Evolutionary conservation across 2,888 invertebrate genomes (phyloP), one percentile per base, ranked within the genome.

Genomic region (Spodoptera exigua): DNA sequence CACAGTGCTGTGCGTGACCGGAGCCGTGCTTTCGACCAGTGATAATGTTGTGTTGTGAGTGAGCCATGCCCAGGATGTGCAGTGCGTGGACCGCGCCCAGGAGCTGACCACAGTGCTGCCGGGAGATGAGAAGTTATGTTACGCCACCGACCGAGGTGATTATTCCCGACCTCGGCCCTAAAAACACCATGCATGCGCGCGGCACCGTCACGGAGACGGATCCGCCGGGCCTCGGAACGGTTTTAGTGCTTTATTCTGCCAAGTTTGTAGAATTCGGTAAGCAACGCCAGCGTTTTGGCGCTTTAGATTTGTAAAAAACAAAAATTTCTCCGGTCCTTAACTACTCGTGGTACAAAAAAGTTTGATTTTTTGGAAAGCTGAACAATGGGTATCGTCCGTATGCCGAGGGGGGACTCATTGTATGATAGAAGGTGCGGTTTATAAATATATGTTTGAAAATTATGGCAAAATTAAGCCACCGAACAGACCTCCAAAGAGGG

Each of bases 71-170:
- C 80, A 88, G 91, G 91, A 92, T 92, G 86, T 87, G 86, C 83
- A 84, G 87, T 87, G 87, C 71, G 79, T 74, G 73, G 76, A 66
- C 78, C 70, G 79, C 83, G 78, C 81, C 83, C 78, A 84, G 88
- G 87, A 93, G 94, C 92, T 93, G 92, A 92, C 93, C 90, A 86
- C 78, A 84, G 81, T 83, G 88, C 85, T 80, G 79, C 83, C 84
- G 84, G 86, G 89, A 86, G 89, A 92, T 92, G 93, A 89, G 79
- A 89, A 92, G 92, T 92, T 84, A 92, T 92, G 92, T 89, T 94
- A 88, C 94, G 90, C 86, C 92, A 92, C 85, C 92, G 91, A 90
- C 86, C 91, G 93, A 94, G 94, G 94, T 94, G 94, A 93, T 90
- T 93, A 93, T 93, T 64, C 91, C 88, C 88, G 87, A 84, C 85